Conservation (phyloP, 2,888 invertebrate species). For the Buathra laborator region DNA sequence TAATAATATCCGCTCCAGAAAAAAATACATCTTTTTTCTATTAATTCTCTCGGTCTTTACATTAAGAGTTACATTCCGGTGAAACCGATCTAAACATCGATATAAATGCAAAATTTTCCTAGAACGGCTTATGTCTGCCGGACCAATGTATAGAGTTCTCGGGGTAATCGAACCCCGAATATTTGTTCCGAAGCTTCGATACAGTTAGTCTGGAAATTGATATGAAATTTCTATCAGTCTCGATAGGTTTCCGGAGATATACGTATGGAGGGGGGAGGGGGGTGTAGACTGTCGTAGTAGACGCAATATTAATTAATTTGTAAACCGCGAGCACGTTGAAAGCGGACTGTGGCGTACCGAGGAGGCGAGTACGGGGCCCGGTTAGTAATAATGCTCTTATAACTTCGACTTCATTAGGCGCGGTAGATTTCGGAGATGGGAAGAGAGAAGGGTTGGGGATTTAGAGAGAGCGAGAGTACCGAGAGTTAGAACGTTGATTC, state of each 20-base stretch:
- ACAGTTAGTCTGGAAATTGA: constrained; percentile 3
- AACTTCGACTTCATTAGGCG: constrained; percentile 60
- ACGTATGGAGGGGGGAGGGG: background rate
- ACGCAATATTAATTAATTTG: constrained; percentile 59
- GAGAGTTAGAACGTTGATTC: background rate
- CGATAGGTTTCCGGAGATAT: constrained; percentile 9
- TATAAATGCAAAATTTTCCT: too few relatives aligned
- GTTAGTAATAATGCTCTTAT: constrained; percentile 62
- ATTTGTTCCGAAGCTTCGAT: background rate
- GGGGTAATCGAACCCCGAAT: too few relatives aligned
- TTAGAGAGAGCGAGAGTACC: background rate
- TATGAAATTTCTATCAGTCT: constrained; percentile 13
- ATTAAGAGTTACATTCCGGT: too few relatives aligned
- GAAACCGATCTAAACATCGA: too few relatives aligned
- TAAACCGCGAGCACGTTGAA: constrained; percentile 39
- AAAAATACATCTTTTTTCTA: too few relatives aligned
- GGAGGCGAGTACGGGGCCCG: background rate
- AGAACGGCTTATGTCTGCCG: too few relatives aligned
- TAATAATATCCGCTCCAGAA: too few relatives aligned
- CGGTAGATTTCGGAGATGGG: constrained; percentile 36
- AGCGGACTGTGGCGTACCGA: constrained; percentile 47
- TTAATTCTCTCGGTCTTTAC: too few relatives aligned
- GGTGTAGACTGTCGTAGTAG: constrained; percentile 14
- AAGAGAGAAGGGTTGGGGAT: background rate
- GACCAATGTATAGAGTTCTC: too few relatives aligned